Conservation (phyloP, 2,888 invertebrate species). For the Spodoptera exigua region DNA sequence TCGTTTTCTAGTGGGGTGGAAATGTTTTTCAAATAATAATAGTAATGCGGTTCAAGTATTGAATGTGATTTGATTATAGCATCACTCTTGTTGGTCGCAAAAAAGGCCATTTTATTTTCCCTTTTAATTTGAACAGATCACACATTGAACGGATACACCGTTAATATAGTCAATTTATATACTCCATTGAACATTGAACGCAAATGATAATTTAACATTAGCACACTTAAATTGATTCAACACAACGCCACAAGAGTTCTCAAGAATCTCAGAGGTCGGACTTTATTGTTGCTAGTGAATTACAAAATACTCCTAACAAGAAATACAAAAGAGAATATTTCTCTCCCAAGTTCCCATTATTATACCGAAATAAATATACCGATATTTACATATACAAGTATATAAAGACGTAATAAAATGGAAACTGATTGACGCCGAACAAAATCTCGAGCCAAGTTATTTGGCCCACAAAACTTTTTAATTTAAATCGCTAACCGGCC, state of each 20-base stretch:
- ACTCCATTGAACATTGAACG: too few relatives aligned
- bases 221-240: too few relatives aligned
- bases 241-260: too few relatives aligned
- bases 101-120: not conserved
- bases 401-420: constrained; percentile 36
- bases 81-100: too few relatives aligned
- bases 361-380: constrained; percentile 18
- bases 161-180: too few relatives aligned
- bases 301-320: constrained; percentile 4
- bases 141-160: too few relatives aligned
- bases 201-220: too few relatives aligned
- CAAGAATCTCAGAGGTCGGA: too few relatives aligned
- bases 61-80: constrained; percentile 2
- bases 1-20: constrained; percentile 17
- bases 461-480: constrained; percentile 51
- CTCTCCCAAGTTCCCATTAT: constrained; percentile 16
- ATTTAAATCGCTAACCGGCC: constrained; percentile 45
- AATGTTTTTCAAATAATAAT: constrained; percentile 38
- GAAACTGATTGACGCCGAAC: constrained; percentile 38
- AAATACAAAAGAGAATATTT: constrained; percentile 4
- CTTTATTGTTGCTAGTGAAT: not conserved
- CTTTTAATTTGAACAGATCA: too few relatives aligned
- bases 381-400: too few relatives aligned
- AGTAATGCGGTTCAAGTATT: not conserved
- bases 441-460: constrained; percentile 46